Evolutionary conservation across 1,140 invertebrate species (phyloP).

Genomic region (Artemia franciscana): DNA sequence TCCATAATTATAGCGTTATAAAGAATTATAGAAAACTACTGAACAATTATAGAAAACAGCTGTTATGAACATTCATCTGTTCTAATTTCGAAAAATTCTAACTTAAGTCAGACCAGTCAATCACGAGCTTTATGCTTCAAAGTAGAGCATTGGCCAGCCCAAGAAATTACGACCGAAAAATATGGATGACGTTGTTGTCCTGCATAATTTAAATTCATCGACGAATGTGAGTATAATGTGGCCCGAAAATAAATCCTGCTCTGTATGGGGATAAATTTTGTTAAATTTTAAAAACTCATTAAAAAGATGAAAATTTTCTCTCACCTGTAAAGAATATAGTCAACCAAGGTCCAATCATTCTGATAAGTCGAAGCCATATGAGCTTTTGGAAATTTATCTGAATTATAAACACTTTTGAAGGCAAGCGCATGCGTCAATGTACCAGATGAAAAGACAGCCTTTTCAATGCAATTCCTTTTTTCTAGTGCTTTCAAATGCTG

Average conservation of each 20-base stretch:
- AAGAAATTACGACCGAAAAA: constrained; percentile 3
- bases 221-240: constrained; percentile 1
- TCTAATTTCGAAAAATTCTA: too few relatives aligned
- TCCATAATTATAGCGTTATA: too few relatives aligned
- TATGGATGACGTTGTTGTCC: not conserved
- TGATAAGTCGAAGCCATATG: constrained; percentile 43
- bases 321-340: constrained; percentile 52
- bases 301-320: too few relatives aligned
- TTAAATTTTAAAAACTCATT: not conserved
- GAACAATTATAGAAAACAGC: too few relatives aligned
- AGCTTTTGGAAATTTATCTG: constrained; percentile 13
- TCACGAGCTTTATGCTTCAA: too few relatives aligned
- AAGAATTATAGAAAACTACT: too few relatives aligned
- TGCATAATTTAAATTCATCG: not conserved
- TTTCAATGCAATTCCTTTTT: constrained; percentile 1
- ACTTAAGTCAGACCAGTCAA: too few relatives aligned
- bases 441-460: constrained; percentile 12
- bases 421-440: constrained; percentile 17
- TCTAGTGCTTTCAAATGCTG: constrained; percentile 30
- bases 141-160: constrained; percentile 1
- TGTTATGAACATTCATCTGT: too few relatives aligned
- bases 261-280: not conserved
- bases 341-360: constrained; percentile 47
- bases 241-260: too few relatives aligned
- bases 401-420: constrained; percentile 18